Base-by-base conservation (phyloP, 2,888 invertebrate species). In the Aradus depressus region DNA sequence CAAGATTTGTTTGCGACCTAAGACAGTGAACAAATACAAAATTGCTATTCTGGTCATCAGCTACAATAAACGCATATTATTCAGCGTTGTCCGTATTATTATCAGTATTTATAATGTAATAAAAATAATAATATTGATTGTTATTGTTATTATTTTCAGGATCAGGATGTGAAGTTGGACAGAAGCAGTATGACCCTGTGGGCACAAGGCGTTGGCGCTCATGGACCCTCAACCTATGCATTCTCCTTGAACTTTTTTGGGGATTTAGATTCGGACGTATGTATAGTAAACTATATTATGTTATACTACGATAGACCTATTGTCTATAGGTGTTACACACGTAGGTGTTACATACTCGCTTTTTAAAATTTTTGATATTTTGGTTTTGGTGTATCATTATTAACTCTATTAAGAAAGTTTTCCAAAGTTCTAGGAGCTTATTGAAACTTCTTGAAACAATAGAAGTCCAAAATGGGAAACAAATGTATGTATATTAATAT, bases 141-240 rank as follows among this genome's bases (percentile, higher is more conserved):
- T n/a, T 45, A 34, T 16, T 48, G 16, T 14, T 8, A 39, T 6
- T 21, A 3, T 39, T 61, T 64, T 50, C 58, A 84, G 82, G 72
- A 77, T 60, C 79, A 84, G 14, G 66, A 75, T 59, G 75, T 89
- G 35, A 71, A 76, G 59, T 69, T 89, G 54, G 73, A 77, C 58
- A 76, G 80, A 45, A 76, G 77, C 60, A 75, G 72, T 47, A 65
- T 92, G 8, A 73, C 73, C 56, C 88, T 91, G 66, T 70, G 74
- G 51, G 81, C 84, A 1, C 70, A 76, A 63, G 92, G 90, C 1
- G 71, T 79, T 45, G 91, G 90, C 3, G 87, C 88, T 3, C 77
- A 81, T 56, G 91, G 91, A 3, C 70, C 76, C 38, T 79, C 83
- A 62, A 74, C 77, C 51, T 93, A 93, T 68, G 76, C 76, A 58